Evolutionary conservation across 2,888 invertebrate species (phyloP), one percentile per base, ranked within the genome.

Genomic region (Ischnus inquisitorius): DNA sequence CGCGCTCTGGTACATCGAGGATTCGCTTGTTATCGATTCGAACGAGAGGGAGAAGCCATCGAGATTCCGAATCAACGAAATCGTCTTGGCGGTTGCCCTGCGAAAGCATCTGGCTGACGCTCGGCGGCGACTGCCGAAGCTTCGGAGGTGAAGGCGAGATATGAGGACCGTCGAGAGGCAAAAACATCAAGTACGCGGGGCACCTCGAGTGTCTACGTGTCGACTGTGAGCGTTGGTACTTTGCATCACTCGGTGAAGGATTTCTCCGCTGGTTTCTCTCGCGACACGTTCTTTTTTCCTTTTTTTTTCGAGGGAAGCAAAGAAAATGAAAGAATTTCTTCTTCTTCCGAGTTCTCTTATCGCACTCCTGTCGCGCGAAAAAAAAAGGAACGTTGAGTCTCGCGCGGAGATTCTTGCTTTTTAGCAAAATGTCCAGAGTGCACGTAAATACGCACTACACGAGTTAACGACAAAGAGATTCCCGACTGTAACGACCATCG

Each of bases 1-100:
- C 12, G 4, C n/a, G 28, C 28, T 60, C 28, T 25, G 22, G 14
- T 60, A 12, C 12, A 14, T 14, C 6, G 14, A 28, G 14, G 60
- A 19, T 60, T 60, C 28, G 25, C 34, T 34, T 34, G 5, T 34
- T 34, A 34, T 34, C 34, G 2, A n/a, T 34, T 34, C 34, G 34
- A 34, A 34, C 34, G 8, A 34, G 8, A 6, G 6, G 34, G 34
- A 65, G 71, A 78, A 64, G 25, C 14, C 12, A 25, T 41, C 51
- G 57, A 77, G 67, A 68, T 77, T 68, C 65, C 28, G 57, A 57
- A 43, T 64, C 71, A 51, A 46, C 48, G 62, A 79, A 79, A 79
- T 71, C 51, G 78, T 79, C 78, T 79, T 71, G 69, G 46, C 60
- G 46, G 39, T 69, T 62, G 64, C 71, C 64, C 71, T 28, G 64